Evolutionary conservation across 2,797 vertebrate genomes (phyloP), one percentile per base, ranked within the genome.

Genomic region (Novumbra hubbsi): DNA sequence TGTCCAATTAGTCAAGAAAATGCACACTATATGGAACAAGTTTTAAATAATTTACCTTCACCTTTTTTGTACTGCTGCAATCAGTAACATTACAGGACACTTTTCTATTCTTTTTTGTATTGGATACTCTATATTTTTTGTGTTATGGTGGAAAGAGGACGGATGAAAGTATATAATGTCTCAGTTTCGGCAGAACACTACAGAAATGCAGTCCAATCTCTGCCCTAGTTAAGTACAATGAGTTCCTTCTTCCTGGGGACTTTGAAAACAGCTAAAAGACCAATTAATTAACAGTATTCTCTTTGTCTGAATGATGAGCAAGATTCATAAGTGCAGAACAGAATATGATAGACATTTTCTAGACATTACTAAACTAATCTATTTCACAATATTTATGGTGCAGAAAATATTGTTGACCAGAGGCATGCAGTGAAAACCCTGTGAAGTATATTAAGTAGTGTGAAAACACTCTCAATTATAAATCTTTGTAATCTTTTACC

Each of bases 211-310:
- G 79, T 73, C 75, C 17, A 30, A 64, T 30, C 76, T 72, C 69
- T 88, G 86, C 84, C 90, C 91, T 80, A 89, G 87, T 91, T 91
- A 81, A 69, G 84, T 77, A 94, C 93, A 94, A 94, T 91, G 90
- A 73, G 73, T 21, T 73, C 70, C 90, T 92, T 90, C 92, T 89
- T 91, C 63, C 49, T 57, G 41, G 30, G 30, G 63, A 77, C 65
- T 76, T 83, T 71, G 78, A 79, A 77, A 75, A 82, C 73, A 81
- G 81, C 70, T 75, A 30, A 75, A 84, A 86, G 83, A 68, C 86
- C 85, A 90, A 91, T 92, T 94, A 93, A 90, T 84, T 85, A 85
- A 64, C 80, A 72, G 77, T 80, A 70, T 78, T 76, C 76, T 80
- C 85, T 73, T 72, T 84, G 81, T 83, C 79, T 80, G 72, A 66